Conservation (phyloP, 2,113 vertebrate species). For the zebrafish (Danio rerio) region GRCz12tu NC_133191.1:43440501-43441000, state of each 20-base stretch:
- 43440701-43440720: constrained; percentile 70
- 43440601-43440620: constrained; percentile 27
- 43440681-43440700: constrained; percentile 70
- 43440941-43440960: constrained; percentile 60
- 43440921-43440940: constrained; percentile 65
- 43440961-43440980: constrained; percentile 42
- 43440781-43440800: constrained; percentile 66
- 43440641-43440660: constrained; percentile 54
- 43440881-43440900: constrained; percentile 75
- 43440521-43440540: constrained; percentile 6
- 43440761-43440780: constrained; percentile 81
- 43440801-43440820: constrained; percentile 32
- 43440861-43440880: constrained; percentile 64
- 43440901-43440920: constrained; percentile 59
- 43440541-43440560: constrained; percentile 14
- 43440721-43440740: constrained; percentile 75
- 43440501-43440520: constrained; percentile 19
- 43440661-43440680: constrained; percentile 73
- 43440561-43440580: constrained; percentile 47
- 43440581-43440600: constrained; percentile 14
- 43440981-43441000: constrained; percentile 47
- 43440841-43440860: constrained; percentile 64
- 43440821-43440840: constrained; percentile 54
- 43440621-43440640: constrained; percentile 30
- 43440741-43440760: constrained; percentile 83